These are phyloP conservation scores for Pristionchus exspectatus DNA, from an alignment of 2,888 invertebrate genomes.

Conservation along the genomic window DNA sequence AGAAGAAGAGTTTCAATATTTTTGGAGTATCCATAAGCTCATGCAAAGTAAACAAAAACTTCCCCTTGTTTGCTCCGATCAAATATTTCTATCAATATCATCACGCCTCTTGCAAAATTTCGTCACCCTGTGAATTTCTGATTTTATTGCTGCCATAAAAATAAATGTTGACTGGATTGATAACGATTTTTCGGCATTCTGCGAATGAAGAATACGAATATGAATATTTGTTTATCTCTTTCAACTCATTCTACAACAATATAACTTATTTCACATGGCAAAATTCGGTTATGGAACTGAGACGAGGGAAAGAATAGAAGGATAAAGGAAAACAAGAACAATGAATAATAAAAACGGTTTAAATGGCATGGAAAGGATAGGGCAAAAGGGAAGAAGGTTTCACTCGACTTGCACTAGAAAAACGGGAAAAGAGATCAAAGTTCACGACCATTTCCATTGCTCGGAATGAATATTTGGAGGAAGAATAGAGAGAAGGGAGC, in stretches of 20 bases:
- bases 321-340: conserved; percentile 31
- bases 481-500: not conserved
- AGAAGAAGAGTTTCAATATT: too few relatives aligned
- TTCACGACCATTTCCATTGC: conserved; percentile 11
- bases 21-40: not conserved
- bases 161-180: not conserved
- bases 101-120: not conserved
- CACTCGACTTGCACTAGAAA: conserved; percentile 32
- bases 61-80: not conserved
- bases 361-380: conserved; percentile 33
- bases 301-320: conserved; percentile 18
- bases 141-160: not conserved
- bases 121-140: not conserved
- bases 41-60: not conserved
- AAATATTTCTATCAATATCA: conserved; percentile 1
- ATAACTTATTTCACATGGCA: conserved; percentile 33
- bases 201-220: not conserved
- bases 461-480: conserved; percentile 34
- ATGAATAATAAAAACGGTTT: not conserved
- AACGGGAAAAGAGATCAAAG: conserved; percentile 31
- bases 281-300: conserved; percentile 33
- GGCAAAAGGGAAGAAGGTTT: conserved; percentile 3
- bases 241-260: conserved; percentile 3
- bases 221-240: conserved; percentile 16
- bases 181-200: not conserved